Base-by-base conservation (phyloP, 2,888 invertebrate genomes). In the Pseudanteris insignis region DNA sequence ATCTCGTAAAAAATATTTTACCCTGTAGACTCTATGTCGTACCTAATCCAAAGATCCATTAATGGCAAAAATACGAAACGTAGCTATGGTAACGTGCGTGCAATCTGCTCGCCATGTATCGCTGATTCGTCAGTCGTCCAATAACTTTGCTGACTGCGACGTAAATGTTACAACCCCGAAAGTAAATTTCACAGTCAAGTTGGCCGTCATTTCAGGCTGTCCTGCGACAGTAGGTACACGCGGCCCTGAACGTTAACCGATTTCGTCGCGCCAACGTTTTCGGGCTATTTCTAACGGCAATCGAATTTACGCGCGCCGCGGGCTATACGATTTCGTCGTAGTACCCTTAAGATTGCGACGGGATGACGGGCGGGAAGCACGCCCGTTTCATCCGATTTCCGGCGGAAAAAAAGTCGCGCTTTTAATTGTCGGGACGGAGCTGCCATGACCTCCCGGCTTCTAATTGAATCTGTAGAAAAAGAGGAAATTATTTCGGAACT, bases 141-240 rank as follows among this genome's bases (percentile, higher is more conserved):
- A 64, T 67, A 63, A 64, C 65, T 57, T 57, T 64, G 46, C 55
- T 64, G 64, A 65, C 57, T 66, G 53, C 55, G 63, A 41, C 51
- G 51, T 43, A 59, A 54, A 50, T 25, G 63, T 70, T 70, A 69
- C 70, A 65, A 66, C 58, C 64, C 66, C 67, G 68, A 70, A 70
- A 70, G 70, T 67, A 68, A 69, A 71, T 74, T 74, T 74, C 62
- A 73, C 73, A 69, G 70, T 67, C 60, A 65, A 66, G 37, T 69
- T 59, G 62, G 57, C 46, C 43, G 46, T 36, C 50, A 36, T 14
- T 38, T 33, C 36, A 24, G 30, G 36, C 53, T 44, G 44, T 38
- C 33, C 47, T 50, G 33, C 38, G 43, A 24, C 41, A n/a, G 32
- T 36, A 32, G 29, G 18, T 18, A 18, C 26, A 34, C 37, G 32